Conservation (phyloP, 2,113 vertebrate genomes). For the Paradisaea rubra region DNA sequence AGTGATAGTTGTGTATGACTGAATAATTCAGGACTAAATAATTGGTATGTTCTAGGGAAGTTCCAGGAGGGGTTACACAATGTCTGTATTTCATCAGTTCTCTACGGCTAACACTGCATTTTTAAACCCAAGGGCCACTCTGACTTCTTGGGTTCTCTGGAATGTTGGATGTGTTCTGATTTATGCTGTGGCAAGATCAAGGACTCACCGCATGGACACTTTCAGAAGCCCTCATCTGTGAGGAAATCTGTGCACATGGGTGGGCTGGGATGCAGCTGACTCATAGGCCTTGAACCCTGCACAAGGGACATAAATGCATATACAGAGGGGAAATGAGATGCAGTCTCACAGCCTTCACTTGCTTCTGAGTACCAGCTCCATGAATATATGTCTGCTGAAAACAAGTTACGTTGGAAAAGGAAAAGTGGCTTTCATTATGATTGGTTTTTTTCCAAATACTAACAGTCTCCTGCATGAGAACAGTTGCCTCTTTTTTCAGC, state of each 20-base stretch:
- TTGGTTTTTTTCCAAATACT: background rate
- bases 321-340: background rate
- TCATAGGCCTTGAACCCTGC: background rate
- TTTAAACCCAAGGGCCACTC: background rate
- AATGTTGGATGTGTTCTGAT: background rate
- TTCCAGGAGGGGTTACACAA: background rate
- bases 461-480: background rate
- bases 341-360: background rate
- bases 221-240: background rate
- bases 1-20: background rate
- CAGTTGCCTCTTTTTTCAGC: background rate
- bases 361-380: background rate
- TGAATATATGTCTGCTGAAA: background rate
- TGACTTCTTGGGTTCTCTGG: background rate
- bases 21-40: constrained; percentile 4
- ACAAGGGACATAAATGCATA: background rate
- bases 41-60: background rate
- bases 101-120: background rate
- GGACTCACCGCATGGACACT: accelerated
- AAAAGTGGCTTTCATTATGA: background rate
- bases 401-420: background rate
- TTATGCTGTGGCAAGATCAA: background rate
- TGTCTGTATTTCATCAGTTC: background rate
- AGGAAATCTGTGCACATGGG: background rate
- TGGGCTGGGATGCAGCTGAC: background rate